Conservation (phyloP, 1,140 invertebrate genomes). For the Cydia pomonella region DNA sequence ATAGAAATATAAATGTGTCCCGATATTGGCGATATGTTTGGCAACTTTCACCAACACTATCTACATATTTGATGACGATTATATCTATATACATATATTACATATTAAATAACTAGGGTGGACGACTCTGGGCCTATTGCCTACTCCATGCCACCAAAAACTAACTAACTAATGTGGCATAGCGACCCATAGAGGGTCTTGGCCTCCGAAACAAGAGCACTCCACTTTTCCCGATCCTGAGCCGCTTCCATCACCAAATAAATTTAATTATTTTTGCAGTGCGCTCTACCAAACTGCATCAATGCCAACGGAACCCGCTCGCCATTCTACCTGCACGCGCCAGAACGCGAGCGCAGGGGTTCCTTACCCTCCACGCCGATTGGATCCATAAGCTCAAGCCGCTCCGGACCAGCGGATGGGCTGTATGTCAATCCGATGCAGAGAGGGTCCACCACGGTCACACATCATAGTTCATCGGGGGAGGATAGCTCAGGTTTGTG, state of each 20-base stretch:
- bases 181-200: no score
- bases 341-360: constrained; percentile 62
- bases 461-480: constrained; percentile 69
- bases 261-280: constrained; percentile 67
- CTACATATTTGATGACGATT: no score
- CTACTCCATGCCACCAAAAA: no score
- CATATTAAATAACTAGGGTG: no score
- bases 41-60: no score
- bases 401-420: constrained; percentile 86
- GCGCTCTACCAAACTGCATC: constrained; percentile 79
- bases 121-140: no score
- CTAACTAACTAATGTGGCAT: no score
- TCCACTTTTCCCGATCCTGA: no score
- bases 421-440: constrained; percentile 91
- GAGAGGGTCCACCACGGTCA: constrained; percentile 57
- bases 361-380: constrained; percentile 57
- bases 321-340: constrained; percentile 88
- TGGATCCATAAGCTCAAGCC: constrained; percentile 71
- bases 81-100: no score
- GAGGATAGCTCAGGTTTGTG: constrained; percentile 74
- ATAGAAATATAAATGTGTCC: no score
- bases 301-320: constrained; percentile 77
- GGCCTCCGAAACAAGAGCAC: no score
- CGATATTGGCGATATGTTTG: no score
- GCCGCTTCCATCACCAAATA: not conserved